A percentile compares a stretch with the other conserved stretches of the same genome.
Evolutionary conservation across 2,888 invertebrate species (phyloP).

Genomic region (Oscheius sp.): DNA sequence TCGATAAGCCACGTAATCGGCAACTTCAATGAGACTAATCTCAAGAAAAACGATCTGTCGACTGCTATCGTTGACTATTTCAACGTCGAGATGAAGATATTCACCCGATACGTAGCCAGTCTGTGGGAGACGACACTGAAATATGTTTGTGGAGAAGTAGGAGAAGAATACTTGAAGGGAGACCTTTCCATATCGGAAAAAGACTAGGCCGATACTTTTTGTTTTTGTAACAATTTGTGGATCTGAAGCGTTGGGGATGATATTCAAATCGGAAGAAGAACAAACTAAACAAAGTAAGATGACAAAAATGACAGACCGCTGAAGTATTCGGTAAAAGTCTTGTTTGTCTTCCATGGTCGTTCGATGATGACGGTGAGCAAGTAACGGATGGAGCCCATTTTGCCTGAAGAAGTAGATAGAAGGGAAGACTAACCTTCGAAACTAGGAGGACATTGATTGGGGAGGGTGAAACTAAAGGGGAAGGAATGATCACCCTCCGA

Average conservation of each 20-base stretch:
- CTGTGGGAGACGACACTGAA: conserved; percentile 27
- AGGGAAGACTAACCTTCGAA: conserved; percentile 15
- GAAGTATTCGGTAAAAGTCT: conserved; percentile 22
- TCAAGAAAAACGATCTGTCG: conserved; percentile 14
- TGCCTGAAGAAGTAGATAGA: conserved; percentile 1
- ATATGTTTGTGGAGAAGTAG: no score
- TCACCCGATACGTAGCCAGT: conserved; percentile 29
- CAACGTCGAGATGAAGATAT: conserved; percentile 8
- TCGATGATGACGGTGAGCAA: conserved; percentile 19
- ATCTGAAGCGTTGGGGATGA: conserved; percentile 8
- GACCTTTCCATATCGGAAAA: conserved; percentile 31
- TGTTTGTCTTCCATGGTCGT: conserved; percentile 32
- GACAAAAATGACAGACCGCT: conserved; percentile 16
- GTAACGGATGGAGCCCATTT: conserved; percentile 21
- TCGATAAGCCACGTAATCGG: conserved; percentile 30
- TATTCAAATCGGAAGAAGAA: conserved; percentile 16
- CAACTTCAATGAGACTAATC: conserved; percentile 6
- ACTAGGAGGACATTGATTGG: conserved; percentile 22
- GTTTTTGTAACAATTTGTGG: conserved; percentile 12
- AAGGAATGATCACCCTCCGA: conserved; percentile 11
- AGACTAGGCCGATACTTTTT: conserved; percentile 26
- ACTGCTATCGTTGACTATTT: conserved; percentile 22
- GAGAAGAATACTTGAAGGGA: conserved; percentile 12
- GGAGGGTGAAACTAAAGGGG: conserved; percentile 16
- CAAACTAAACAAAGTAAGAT: conserved; percentile 8